Percentiles rank a stretch among this genome's conserved stretches.
These are phyloP conservation scores for Saccostrea glomerata DNA, from an alignment of 1,140 invertebrate species.

Conservation along the genomic window DNA sequence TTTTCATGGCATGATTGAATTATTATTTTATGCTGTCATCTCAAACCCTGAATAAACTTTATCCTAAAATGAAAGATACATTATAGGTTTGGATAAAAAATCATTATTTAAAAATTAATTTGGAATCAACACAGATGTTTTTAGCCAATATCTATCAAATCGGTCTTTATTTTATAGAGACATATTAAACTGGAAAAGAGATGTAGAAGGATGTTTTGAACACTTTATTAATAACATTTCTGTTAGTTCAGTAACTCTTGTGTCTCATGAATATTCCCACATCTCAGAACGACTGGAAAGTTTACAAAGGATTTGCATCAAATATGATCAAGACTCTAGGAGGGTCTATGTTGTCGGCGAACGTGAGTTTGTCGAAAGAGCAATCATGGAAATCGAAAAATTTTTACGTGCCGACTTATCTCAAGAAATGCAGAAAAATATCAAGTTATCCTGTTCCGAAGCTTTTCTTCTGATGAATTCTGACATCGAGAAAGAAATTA, in stretches of 20 bases:
- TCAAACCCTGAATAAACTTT: too few relatives aligned
- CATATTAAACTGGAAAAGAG: background rate
- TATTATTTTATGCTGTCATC: too few relatives aligned
- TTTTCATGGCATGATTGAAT: too few relatives aligned
- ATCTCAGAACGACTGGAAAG: background rate
- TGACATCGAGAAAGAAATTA: background rate
- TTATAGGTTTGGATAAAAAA: background rate
- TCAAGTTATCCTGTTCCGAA: background rate
- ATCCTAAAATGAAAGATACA: too few relatives aligned
- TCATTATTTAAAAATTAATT: background rate
- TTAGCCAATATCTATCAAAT: background rate
- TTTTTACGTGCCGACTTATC: background rate
- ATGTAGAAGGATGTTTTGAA: background rate
- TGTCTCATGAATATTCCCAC: background rate
- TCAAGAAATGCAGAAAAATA: background rate
- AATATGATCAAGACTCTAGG: background rate
- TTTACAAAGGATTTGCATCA: background rate
- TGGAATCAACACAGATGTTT: background rate
- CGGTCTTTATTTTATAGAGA: background rate
- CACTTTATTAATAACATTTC: background rate
- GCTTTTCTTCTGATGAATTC: background rate
- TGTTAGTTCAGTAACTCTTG: background rate
- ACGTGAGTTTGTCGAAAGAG: background rate
- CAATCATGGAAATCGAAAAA: background rate
- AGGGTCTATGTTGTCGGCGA: background rate